phyloP scores from a whole-genome alignment of 2,797 vertebrate species.

The Mus spretus region DNA sequence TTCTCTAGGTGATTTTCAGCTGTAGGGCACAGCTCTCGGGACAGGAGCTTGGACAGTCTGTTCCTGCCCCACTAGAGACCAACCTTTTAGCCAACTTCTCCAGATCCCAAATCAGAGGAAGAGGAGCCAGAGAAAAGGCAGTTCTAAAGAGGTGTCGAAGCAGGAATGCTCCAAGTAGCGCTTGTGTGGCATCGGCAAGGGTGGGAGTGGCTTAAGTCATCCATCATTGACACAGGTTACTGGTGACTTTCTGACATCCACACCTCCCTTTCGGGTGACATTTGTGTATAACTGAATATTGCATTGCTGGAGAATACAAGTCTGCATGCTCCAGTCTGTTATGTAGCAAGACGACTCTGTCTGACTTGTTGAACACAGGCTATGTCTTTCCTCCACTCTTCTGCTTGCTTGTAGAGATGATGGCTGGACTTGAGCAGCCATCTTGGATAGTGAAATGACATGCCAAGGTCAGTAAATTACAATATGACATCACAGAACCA shows the following conservation, averaged over 20 bases:
- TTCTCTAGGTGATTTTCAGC: neutral
- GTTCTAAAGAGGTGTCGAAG: neutral
- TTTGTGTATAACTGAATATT: neutral
- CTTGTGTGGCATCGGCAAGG: neutral
- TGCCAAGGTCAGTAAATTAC: neutral
- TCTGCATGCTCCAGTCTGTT: neutral
- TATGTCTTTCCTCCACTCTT: neutral
- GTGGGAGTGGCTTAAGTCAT: too few relatives aligned
- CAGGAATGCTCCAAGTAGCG: neutral
- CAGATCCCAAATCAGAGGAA: neutral
- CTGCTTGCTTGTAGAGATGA: conserved; percentile 4
- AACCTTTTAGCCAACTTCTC: neutral
- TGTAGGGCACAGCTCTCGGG: neutral
- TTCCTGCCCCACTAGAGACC: neutral
- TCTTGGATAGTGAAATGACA: neutral
- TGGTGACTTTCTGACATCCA: neutral
- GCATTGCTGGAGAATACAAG: neutral
- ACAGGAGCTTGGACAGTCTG: neutral
- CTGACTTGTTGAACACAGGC: neutral
- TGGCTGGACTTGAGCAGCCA: neutral
- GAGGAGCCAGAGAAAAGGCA: neutral
- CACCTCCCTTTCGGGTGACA: neutral
- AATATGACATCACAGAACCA: neutral
- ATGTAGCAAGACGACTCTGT: neutral
- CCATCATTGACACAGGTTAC: neutral